Percentiles rank a stretch among this genome's conserved stretches.
Evolutionary conservation across 2,113 vertebrate species (phyloP).

Genomic region (Sebastes schlegelii): DNA sequence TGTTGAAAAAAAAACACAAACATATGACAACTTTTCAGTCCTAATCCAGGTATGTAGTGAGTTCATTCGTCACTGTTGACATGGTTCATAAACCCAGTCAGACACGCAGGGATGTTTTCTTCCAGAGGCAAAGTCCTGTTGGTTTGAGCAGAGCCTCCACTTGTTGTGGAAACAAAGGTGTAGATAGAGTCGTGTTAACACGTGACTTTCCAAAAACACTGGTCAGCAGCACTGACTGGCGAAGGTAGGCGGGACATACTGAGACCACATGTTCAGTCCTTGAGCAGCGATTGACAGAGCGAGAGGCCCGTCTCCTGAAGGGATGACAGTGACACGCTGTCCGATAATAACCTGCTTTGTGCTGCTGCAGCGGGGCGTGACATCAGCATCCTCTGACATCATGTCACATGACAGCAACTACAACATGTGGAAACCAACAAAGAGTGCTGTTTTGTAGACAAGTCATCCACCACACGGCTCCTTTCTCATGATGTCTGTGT

Average conservation of each 20-base stretch:
- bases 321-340: constrained; percentile 40
- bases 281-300: constrained; percentile 41
- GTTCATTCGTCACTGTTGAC: constrained; percentile 3
- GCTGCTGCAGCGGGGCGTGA: constrained; percentile 48
- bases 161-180: not conserved
- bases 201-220: constrained; percentile 15
- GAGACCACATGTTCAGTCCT: constrained; percentile 23
- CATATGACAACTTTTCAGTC: constrained; percentile 16
- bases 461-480: not conserved
- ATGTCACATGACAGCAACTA: constrained; percentile 66
- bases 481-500: not conserved
- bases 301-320: constrained; percentile 28
- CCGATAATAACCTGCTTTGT: constrained; percentile 71
- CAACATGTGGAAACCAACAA: constrained; percentile 59
- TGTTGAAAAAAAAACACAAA: constrained; percentile 16
- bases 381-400: constrained; percentile 70
- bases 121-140: not conserved
- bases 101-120: not conserved
- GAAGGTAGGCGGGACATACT: constrained; percentile 3
- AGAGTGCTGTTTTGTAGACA: constrained; percentile 41
- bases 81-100: not conserved
- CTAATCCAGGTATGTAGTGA: not conserved
- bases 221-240: constrained; percentile 12
- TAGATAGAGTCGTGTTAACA: not conserved
- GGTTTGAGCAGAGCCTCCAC: not conserved